These are phyloP conservation scores for Troilus luridus DNA, from an alignment of 2,888 invertebrate species.

Conservation along the genomic window DNA sequence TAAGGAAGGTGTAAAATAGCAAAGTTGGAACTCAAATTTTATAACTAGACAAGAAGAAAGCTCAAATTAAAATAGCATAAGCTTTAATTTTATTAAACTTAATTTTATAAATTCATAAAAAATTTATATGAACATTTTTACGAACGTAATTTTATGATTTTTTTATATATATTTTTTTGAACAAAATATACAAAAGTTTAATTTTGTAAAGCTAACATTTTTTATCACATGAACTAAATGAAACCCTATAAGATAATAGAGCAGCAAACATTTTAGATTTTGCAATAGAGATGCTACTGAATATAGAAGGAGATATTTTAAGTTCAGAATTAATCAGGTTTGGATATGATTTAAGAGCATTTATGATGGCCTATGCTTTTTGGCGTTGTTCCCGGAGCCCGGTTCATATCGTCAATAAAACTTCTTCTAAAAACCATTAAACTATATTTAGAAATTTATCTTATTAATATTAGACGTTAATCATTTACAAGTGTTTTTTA, in stretches of 20 bases:
- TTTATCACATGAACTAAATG: no score
- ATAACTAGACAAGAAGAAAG: no score
- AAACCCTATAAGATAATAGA: neutral
- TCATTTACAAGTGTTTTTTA: neutral
- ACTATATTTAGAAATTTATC: neutral
- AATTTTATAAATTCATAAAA: no score
- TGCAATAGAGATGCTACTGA: neutral
- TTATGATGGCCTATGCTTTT: constrained; percentile 19
- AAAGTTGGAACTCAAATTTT: no score
- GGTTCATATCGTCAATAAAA: neutral
- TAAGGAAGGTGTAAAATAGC: no score
- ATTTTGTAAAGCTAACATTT: no score
- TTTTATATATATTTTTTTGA: no score
- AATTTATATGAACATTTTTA: no score
- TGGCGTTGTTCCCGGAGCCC: neutral
- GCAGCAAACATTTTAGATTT: neutral
- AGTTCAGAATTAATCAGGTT: neutral
- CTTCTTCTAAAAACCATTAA: constrained; percentile 29
- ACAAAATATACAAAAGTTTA: no score
- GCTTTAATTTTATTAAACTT: no score
- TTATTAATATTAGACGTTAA: neutral
- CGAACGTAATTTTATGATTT: no score
- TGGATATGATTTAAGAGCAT: constrained; percentile 20
- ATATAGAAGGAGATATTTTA: constrained; percentile 19
- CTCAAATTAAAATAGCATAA: no score